These are phyloP conservation scores for Danio jaintianensis DNA, from an alignment of 2,797 vertebrate species.

Conservation along the genomic window DNA sequence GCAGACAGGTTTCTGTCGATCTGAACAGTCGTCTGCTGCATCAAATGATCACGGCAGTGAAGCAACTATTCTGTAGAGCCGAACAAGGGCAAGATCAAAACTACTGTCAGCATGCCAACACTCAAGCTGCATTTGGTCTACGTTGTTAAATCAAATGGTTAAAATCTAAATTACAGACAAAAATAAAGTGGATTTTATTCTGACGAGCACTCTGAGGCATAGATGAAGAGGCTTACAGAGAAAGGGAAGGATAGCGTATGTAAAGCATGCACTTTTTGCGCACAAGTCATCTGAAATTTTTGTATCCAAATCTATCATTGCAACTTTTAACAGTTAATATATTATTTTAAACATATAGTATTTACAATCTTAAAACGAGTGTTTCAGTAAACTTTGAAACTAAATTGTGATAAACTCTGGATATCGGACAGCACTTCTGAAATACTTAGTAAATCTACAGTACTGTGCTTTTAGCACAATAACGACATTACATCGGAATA, in stretches of 20 bases:
- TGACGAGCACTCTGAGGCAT: slow-evolving; percentile 52
- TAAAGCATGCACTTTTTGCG: slow-evolving; percentile 59
- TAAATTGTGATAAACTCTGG: slow-evolving; percentile 89
- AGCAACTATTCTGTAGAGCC: slow-evolving; percentile 7
- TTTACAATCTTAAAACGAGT: slow-evolving; percentile 93
- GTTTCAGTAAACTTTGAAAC: slow-evolving; percentile 84
- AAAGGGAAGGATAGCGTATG: slow-evolving; percentile 49
- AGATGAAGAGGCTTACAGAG: slow-evolving; percentile 51
- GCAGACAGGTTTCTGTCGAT: background rate
- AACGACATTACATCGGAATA: slow-evolving; percentile 83
- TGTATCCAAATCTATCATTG: slow-evolving; percentile 69
- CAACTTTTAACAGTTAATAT: slow-evolving; percentile 75
- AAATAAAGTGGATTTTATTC: slow-evolving; percentile 44
- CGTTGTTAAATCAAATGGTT: slow-evolving; percentile 34
- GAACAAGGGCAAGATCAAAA: background rate
- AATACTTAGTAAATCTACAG: slow-evolving; percentile 87
- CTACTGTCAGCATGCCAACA: slow-evolving; percentile 30
- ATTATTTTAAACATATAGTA: slow-evolving; percentile 88
- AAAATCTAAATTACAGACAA: slow-evolving; percentile 24
- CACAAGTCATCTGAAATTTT: slow-evolving; percentile 50
- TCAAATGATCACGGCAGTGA: slow-evolving; percentile 11
- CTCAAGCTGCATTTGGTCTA: slow-evolving; percentile 32
- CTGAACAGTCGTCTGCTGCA: slow-evolving; percentile 6
- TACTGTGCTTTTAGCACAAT: slow-evolving; percentile 79
- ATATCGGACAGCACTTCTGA: slow-evolving; percentile 85